These are phyloP conservation scores for Crotalus horridus DNA, from an alignment of 2,113 vertebrate species.

Conservation along the genomic window DNA sequence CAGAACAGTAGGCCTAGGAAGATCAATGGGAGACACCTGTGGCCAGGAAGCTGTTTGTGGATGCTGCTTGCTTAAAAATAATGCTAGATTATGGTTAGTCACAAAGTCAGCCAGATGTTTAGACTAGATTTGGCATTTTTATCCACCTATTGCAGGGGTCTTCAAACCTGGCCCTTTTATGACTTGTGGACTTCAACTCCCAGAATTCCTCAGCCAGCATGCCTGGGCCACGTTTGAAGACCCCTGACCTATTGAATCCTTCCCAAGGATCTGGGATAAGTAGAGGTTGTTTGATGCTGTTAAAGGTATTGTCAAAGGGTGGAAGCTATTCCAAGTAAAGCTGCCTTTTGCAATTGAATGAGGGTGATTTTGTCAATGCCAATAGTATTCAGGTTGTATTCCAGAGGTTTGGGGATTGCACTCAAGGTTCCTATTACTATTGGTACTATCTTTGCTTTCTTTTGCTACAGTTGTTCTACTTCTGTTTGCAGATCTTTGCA, in stretches of 20 bases:
- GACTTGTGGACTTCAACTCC: too few species aligned
- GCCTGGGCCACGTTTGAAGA: too few species aligned
- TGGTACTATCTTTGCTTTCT: neutral
- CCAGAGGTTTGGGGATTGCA: neutral
- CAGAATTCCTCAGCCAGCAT: too few species aligned
- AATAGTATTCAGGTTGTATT: neutral
- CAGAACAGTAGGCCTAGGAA: neutral
- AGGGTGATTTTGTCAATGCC: neutral
- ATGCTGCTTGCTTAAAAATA: neutral
- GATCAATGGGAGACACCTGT: neutral
- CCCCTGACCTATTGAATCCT: neutral
- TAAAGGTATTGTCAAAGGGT: neutral
- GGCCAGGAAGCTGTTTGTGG: neutral
- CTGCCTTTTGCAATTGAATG: neutral
- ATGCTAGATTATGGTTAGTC: neutral
- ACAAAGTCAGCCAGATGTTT: neutral
- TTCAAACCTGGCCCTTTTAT: too few species aligned
- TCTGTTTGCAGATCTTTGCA: neutral
- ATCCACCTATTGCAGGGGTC: neutral
- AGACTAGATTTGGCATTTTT: neutral
- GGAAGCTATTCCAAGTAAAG: neutral
- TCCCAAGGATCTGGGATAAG: neutral
- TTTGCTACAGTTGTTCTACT: neutral
- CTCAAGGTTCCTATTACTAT: neutral
- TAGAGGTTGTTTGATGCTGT: neutral